phyloP scores from a whole-genome alignment of 2,113 vertebrate species.

The Chloropsis cyanopogon region DNA sequence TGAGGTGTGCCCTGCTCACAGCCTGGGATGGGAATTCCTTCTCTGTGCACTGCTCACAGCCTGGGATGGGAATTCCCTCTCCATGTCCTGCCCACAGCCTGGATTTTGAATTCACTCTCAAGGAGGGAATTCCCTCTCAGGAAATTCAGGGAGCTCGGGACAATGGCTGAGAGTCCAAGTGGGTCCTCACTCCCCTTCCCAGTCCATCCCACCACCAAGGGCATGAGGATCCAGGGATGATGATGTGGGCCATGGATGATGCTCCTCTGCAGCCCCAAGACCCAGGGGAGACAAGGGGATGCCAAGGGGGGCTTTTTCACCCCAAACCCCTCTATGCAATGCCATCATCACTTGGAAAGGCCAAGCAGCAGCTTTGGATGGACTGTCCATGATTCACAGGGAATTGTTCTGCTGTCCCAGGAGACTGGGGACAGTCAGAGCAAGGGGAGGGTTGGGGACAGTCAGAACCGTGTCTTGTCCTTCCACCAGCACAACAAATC shows the following conservation, averaged over 20 bases:
- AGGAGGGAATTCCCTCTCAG: neutral
- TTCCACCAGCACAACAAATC: neutral
- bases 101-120: neutral
- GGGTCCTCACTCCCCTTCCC: neutral
- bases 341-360: neutral
- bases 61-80: neutral
- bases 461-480: neutral
- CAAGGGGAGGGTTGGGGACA: rapidly evolving
- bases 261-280: neutral
- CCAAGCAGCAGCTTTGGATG: neutral
- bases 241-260: neutral
- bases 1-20: neutral
- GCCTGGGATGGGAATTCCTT: neutral
- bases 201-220: rapidly evolving
- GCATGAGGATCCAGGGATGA: neutral
- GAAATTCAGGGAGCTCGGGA: neutral
- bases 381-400: too few relatives aligned
- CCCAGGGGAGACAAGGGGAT: rapidly evolving
- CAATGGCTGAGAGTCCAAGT: rapidly evolving
- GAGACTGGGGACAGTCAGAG: neutral
- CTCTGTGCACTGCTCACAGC: neutral
- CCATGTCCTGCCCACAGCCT: neutral
- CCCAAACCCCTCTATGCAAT: too few relatives aligned
- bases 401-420: neutral
- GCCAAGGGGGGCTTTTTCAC: neutral